These are phyloP conservation scores for Bombus affinis DNA, from an alignment of 1,140 invertebrate genomes.

Conservation along the genomic window DNA sequence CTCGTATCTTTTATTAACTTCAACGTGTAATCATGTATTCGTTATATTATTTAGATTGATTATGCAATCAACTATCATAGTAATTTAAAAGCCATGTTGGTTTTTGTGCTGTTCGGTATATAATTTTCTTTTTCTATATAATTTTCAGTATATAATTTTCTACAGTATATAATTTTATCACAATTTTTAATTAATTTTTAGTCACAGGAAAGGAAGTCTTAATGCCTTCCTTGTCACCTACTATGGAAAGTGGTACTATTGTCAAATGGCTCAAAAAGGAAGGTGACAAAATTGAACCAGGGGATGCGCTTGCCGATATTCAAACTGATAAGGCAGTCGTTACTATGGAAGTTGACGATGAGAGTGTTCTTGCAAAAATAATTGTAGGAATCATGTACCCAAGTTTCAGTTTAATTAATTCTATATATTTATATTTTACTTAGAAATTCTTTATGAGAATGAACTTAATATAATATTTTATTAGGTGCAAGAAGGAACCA, in stretches of 20 bases:
- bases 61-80: constrained; percentile 65
- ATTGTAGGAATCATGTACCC: constrained; percentile 68
- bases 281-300: constrained; percentile 88
- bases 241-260: constrained; percentile 99
- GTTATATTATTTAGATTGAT: constrained; percentile 31
- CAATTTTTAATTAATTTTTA: constrained; percentile 54
- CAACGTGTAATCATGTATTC: background rate
- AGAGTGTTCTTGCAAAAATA: constrained; percentile 98
- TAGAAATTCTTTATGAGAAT: background rate
- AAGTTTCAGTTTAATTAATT: background rate
- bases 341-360: constrained; percentile 99
- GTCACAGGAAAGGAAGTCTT: constrained; percentile 77
- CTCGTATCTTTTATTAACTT: background rate
- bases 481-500: constrained; percentile 83
- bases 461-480: background rate
- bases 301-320: constrained; percentile 98
- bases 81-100: constrained; percentile 14
- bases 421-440: background rate
- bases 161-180: background rate
- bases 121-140: background rate
- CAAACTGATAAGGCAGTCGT: constrained; percentile 99
- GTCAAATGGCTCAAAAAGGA: constrained; percentile 99
- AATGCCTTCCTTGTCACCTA: constrained; percentile 97
- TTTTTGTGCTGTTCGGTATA: background rate
- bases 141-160: background rate